Evolutionary conservation across 1,140 invertebrate genomes (phyloP), one percentile per base, ranked within the genome.

Genomic region (Melitaea cinxia): DNA sequence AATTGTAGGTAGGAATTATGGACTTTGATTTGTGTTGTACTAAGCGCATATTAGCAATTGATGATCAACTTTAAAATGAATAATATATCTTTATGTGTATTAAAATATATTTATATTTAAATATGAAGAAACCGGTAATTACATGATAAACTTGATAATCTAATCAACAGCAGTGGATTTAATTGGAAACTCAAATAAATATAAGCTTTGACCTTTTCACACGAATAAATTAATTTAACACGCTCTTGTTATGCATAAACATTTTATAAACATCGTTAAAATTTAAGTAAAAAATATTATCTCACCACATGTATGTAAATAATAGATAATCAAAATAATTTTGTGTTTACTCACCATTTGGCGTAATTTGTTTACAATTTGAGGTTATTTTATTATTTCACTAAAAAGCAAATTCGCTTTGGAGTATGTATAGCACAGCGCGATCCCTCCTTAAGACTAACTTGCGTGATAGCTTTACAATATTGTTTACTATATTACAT

Each of bases 401-500:
- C n/a, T 21, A n/a, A 9, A 47, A 12, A 45, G n/a, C 10, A 47
- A 56, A 57, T 47, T 58, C 47, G 21, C 28, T 33, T 21, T 3
- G 1, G 21, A 57, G 35, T 53, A 67, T 58, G 58, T 61, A 26
- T 55, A 37, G 14, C 52, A 55, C 39, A 14, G 19, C 17, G 21
- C 52, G 61, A 56, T 21, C 7, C 53, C 5, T 28, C 7, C 42
- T 10, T 67, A 61, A 56, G 19, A 67, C 65, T 67, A 61, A 26
- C 19, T 30, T 19, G 52, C 21, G n/a, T 49, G 52, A 67, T 61
- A 61, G 56, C 14, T 55, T 39, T 50, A 60, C 42, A 50, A 60
- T n/a, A n/a, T 64, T 60, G 57, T 60, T 67, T 37, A 61, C 61
- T 69, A 64, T 58, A 68, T 68, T 69, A 45, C 65, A 56, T 52